Evolutionary conservation across 2,797 vertebrate genomes (phyloP), one percentile per base, ranked within the genome.

Genomic region (Sternarchorhynchus goeldii): DNA sequence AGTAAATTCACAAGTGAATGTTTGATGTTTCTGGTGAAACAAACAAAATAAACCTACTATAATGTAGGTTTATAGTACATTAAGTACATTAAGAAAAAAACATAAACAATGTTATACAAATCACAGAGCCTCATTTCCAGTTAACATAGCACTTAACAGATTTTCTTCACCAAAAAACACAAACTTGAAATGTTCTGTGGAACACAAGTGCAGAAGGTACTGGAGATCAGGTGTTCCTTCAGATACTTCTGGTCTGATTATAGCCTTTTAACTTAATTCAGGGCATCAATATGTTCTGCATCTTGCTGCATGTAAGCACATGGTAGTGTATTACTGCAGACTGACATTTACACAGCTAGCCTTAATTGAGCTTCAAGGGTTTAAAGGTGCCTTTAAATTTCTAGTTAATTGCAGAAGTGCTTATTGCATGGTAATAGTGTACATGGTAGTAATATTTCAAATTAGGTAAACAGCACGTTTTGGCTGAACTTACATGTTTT

Each of bases 61-160:
- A 8, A 12, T 67, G 41, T 34, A 6, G n/a, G n/a, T n/a, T n/a
- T n/a, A n/a, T n/a, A n/a, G n/a, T n/a, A n/a, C n/a, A n/a, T n/a
- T n/a, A n/a, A n/a, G n/a, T n/a, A n/a, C n/a, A n/a, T 14, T 14
- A 50, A 14, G 12, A 3, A 50, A 59, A 73, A 73, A 31, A 16
- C 36, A 5, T 66, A 62, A 63, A 53, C 18, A 69, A 73, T 18
- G 21, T 57, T 29, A 20, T 58, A 56, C 70, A 77, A 63, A 39
- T 66, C 64, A 41, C 31, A 31, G 12, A 53, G 36, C 53, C 53
- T 55, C 55, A 16, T 56, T 29, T 65, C 21, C 41, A 45, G 58
- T 74, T 63, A 78, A 75, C 65, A 78, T 18, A 45, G 59, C 41
- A 82, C 62, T 75, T 79, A 82, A 79, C 39, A 76, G 59, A 2